Base-by-base conservation (phyloP, 2,113 vertebrate genomes). In the Poeciliopsis prolifica region DNA sequence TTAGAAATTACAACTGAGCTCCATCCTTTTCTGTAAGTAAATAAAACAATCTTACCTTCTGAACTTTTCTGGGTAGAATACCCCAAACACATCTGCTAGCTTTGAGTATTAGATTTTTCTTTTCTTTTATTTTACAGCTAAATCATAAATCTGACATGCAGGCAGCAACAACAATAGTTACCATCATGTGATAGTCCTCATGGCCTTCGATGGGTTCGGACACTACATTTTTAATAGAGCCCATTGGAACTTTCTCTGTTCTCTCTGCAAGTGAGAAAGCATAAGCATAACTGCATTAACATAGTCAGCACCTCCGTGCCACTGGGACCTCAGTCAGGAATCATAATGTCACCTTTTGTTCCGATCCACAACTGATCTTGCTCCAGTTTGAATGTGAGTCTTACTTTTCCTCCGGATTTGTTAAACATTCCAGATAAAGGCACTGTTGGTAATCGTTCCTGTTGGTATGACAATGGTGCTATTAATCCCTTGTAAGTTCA, bases 161-260 rank as follows among this genome's bases (percentile, higher is more conserved):
- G 11, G 30, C 2, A 29, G 65, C 14, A 11, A 61, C 17, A 58
- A 26, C 19, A 61, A 67, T 61, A 72, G 44, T 87, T 94, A 99
- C 98, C 97, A 99, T 98, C 98, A 99, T 99, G 94, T 98, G 95
- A 94, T 99, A 99, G 92, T 97, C 98, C 63, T 99, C 97, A 3
- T 99, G 95, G 90, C 95, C 98, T 95, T 99, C 98, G 74, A 99
- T 98, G 88, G 97, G 96, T 91, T 99, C 98, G 91, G 96, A 97
- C 92, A 98, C 94, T 94, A 99, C 97, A 74, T 99, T 98, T 95
- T 99, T 99, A 92, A 99, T 99, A 92, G 98, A 99, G 83, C 96
- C 98, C 98, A 99, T 99, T 31, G 97, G 98, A 88, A 99, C 92
- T 90, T 99, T 99, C 95, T 99, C 98, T 69, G 98, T 99, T 91